Base-by-base conservation (phyloP, 2,113 vertebrate species). In the Theristicus caerulescens region DNA sequence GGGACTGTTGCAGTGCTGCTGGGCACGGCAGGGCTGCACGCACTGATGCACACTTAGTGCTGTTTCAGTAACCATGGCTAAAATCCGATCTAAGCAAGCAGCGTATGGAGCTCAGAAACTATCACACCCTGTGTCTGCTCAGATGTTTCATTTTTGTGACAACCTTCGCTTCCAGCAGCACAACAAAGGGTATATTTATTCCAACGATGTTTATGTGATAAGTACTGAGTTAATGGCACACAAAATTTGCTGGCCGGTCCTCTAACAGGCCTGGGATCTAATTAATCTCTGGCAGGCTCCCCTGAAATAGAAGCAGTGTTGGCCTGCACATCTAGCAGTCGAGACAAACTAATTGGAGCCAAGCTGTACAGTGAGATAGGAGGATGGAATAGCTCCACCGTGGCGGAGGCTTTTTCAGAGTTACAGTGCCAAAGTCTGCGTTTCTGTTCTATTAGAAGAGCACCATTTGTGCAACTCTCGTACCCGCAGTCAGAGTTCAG, bases 281-380 rank as follows among this genome's bases (percentile, higher is more conserved):
- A 96, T 96, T 94, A 97, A 94, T 94, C 95, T 95, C 96, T 96
- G 95, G 93, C 95, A 89, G 76, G 87, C 27, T n/a, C 87, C 61
- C 47, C 84, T 82, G 93, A 52, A 95, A 85, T 44, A 64, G 94
- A 85, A 94, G 82, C 77, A 11, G 70, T 5, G 84, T 42, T 97
- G 95, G 96, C 89, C 81, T 52, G 69, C 69, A 26, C 93, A 31
- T 27, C 64, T 10, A 52, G 91, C 92, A 80, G 93, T 32, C 4
- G 6, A 85, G 89, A 85, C 22, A 21, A 69, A 15, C 72, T 49
- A n/a, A 55, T 24, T 27, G 73, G 77, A 94, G 96, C 73, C 95
- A 96, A 95, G 62, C 16, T 4, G 83, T 38, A 42, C 17, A 47
- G 86, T 6, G 13, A 71, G 91, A 52, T 9, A 42, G 86, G 76